Base-by-base conservation (phyloP, 1,140 invertebrate species). In the Eufriesea mexicana region DNA sequence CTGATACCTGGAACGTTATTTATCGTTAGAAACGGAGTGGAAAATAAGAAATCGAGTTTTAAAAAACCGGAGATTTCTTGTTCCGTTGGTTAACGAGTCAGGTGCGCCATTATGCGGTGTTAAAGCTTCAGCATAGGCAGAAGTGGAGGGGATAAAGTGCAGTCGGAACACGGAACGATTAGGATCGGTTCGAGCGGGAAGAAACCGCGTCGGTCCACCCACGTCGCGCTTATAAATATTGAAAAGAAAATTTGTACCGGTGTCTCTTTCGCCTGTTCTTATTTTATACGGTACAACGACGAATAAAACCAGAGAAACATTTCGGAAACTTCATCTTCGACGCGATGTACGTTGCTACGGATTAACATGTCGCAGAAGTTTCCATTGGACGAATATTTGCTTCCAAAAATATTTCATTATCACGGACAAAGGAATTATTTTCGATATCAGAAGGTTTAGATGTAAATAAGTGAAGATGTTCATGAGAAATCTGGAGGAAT, bases 171-270 rank as follows among this genome's bases (percentile, higher is more conserved):
- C 51, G 73, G 47, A 82, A 59, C 73, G 79, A 82, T 82, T 79
- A 83, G 80, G 54, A 62, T 77, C 68, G 59, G n/a, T 51, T 59
- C 42, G 49, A 45, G 67, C 45, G 78, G 20, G 35, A 72, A 74
- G 70, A 25, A 62, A 73, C 64, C 70, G 78, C 49, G 57, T 51
- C 9, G 47, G 70, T 73, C 78, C 68, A 73, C 78, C 78, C 70
- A 80, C 78, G 78, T 80, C n/a, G 70, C 28, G 28, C 78, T 80
- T 80, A 80, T 80, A 80, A 80, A 73, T 80, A 74, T 80, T 80
- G 59, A 80, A 51, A 45, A 23, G 70, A 73, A 73, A 80, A 73
- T 73, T 62, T 80, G 78, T 73, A 73, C 28, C 68, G 23, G 12
- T 35, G 18, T 42, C 59, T 45, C 2, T n/a, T n/a, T 23, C 12